Evolutionary conservation across 2,888 invertebrate species (phyloP), one percentile per base, ranked within the genome.

Genomic region (Lucinisca nassula): DNA sequence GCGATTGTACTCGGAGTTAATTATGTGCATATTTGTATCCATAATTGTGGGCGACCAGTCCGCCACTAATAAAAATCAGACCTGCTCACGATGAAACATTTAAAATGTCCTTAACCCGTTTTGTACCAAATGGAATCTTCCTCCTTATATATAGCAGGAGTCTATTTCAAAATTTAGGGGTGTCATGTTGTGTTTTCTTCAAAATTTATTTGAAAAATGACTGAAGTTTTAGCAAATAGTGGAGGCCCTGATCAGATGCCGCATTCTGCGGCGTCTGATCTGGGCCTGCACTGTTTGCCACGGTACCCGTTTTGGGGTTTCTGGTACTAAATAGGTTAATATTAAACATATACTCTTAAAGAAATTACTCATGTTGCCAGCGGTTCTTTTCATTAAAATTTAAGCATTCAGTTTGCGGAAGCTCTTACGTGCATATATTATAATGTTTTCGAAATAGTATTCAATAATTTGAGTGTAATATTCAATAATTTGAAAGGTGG

Each of bases 1-100:
- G 49, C 55, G 55, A 49, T 77, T 79, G 77, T 77, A 70, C 82
- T 67, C 6, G 12, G 35, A 67, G 67, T 67, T 67, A 67, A 67
- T n/a, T 67, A 67, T 67, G 67, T 67, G 67, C 67, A 67, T 67
- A 67, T 67, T 67, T 67, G 67, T 35, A 10, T 21, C 67, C 21
- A 35, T 67, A 67, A 67, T 67, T 67, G n/a, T 67, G 67, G 67
- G 67, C 67, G 30, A 21, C 67, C 67, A 35, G 67, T 24, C 67
- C 67, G 21, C 67, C 30, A 10, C 35, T 21, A 67, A 67, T 67
- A 67, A 67, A 67, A 67, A 67, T 67, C 67, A 67, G 32, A 67
- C 67, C 24, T 12, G 35, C 67, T 67, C 35, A 35, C 17, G 67
- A 67, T n/a, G 67, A 67, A 67, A 67, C 67, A 67, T 32, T 61